Percentiles rank a stretch among this genome's conserved stretches.
Evolutionary conservation across 2,113 vertebrate genomes (phyloP).

Genomic region (Pantherophis guttatus): DNA sequence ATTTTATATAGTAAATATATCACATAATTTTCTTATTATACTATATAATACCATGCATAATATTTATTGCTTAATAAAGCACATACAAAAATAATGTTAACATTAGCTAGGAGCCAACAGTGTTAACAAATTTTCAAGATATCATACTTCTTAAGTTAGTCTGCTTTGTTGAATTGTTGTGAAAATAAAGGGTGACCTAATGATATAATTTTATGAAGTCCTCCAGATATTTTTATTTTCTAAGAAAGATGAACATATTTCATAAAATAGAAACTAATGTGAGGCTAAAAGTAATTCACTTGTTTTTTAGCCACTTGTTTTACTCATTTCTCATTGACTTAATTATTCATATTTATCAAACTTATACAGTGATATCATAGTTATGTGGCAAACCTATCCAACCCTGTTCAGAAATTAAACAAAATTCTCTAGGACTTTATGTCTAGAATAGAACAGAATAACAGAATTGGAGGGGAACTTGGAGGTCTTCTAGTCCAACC

Average conservation of each 20-base stretch:
- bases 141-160: neutral
- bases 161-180: neutral
- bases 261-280: neutral
- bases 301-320: neutral
- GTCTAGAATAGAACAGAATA: too few relatives aligned
- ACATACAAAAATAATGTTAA: neutral
- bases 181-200: neutral
- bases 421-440: neutral
- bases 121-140: neutral
- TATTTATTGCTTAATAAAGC: neutral
- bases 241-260: neutral
- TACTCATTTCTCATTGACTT: neutral
- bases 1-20: neutral
- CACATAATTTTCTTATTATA: neutral
- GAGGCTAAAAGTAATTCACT: neutral
- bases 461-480: too few relatives aligned
- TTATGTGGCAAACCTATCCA: neutral
- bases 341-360: neutral
- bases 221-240: neutral
- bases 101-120: neutral
- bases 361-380: neutral
- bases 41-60: neutral
- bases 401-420: neutral
- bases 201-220: too few relatives aligned
- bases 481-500: too few relatives aligned